Base-by-base conservation (phyloP, 2,113 vertebrate genomes). In the Phaetusa simplex region DNA sequence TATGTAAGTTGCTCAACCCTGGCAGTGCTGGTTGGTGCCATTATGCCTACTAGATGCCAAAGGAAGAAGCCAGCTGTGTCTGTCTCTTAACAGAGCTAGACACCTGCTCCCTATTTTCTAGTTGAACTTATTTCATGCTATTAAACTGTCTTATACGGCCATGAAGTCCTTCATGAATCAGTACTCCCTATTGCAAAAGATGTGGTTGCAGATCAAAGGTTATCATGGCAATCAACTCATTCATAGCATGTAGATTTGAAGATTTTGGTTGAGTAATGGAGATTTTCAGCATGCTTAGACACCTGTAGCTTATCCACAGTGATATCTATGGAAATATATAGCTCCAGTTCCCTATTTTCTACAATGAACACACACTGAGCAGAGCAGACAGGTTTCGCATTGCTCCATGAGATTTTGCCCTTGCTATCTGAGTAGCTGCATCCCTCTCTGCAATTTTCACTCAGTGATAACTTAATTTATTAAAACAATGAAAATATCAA, bases 401-500 rank as follows among this genome's bases (percentile, higher is more conserved):
- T 0, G 0, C 24, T 62, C 36, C 59, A 23, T 14, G 45, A 76
- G 76, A 58, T 76, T 88, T 94, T 92, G 53, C 21, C 43, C 64
- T 88, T 77, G 49, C 12, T 82, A 21, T 62, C 27, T 1, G 2
- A 69, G 79, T 32, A 70, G 27, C 30, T 80, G 40, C 19, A 22
- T 73, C 82, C 20, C n/a, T 72, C 21, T 90, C 58, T 78, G n/a
- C 45, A 82, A 80, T 23, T 93, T 69, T 73, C 29, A 49, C 22
- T 72, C 53, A 40, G 15, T 50, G 32, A 80, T 83, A 91, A 78
- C 34, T 86, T 86, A 61, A 89, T 85, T 80, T 77, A 81, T 81
- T 93, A 93, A 93, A 93, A 90, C 38, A 83, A 86, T 73, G 32
- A 77, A 85, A 86, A 88, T 66, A 92, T 40, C 66, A 73, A 13